A percentile compares a stretch with the other conserved stretches of the same genome.
Evolutionary conservation across 2,113 vertebrate species (phyloP).

Genomic region (Amblyopsis rosae): DNA sequence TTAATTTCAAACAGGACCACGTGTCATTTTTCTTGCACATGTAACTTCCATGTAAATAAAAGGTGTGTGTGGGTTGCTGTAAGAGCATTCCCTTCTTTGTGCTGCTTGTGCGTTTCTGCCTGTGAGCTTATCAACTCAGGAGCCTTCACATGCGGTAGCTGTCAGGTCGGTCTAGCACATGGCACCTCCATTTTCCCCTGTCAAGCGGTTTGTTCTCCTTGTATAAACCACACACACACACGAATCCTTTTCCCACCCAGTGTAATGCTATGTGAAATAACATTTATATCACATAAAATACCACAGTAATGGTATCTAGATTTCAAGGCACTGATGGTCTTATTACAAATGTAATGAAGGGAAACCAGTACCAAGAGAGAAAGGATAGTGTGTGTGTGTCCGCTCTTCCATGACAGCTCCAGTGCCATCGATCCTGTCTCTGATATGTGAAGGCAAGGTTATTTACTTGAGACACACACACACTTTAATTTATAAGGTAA

Average conservation of each 20-base stretch:
- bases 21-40: conserved; percentile 61
- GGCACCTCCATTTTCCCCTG: conserved; percentile 2
- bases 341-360: too few relatives aligned
- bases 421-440: conserved; percentile 43
- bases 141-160: conserved; percentile 34
- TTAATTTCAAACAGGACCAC: conserved; percentile 54
- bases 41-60: conserved; percentile 48
- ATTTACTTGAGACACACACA: too few relatives aligned
- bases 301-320: too few relatives aligned
- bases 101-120: not conserved
- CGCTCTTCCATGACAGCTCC: conserved; percentile 36
- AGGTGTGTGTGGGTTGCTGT: not conserved
- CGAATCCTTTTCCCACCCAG: not conserved
- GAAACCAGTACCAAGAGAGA: not conserved
- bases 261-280: too few relatives aligned
- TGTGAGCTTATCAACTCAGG: conserved; percentile 21
- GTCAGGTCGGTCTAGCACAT: conserved; percentile 30
- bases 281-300: too few relatives aligned
- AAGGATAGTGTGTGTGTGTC: conserved; percentile 39
- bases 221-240: not conserved
- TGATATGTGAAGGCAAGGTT: too few relatives aligned
- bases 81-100: not conserved
- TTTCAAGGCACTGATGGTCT: too few relatives aligned
- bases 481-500: too few relatives aligned
- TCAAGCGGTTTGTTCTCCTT: conserved; percentile 2